Evolutionary conservation across 2,113 vertebrate species (phyloP).

Genomic region (Chloroceryle aenea): DNA sequence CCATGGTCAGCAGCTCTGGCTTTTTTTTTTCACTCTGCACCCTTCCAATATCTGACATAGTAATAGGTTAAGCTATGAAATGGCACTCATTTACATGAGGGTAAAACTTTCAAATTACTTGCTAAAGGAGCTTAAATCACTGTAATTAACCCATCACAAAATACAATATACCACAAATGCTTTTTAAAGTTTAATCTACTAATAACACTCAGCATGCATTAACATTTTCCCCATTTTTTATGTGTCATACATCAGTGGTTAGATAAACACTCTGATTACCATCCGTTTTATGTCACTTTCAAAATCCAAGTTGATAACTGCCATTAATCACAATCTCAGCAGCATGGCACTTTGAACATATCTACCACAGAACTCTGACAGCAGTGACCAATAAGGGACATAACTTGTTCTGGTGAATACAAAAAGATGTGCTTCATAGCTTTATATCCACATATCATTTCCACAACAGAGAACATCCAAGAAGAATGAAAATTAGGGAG

Average conservation of each 20-base stretch:
- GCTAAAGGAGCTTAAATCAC: background rate
- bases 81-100: background rate
- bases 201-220: slow-evolving; percentile 16
- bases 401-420: background rate
- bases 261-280: slow-evolving; percentile 56
- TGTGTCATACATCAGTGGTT: slow-evolving; percentile 3
- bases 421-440: background rate
- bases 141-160: slow-evolving; percentile 29
- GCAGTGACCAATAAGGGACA: background rate
- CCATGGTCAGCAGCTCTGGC: background rate
- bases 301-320: slow-evolving; percentile 10
- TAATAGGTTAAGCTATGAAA: background rate
- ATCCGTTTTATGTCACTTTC: slow-evolving; percentile 32
- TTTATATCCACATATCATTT: background rate
- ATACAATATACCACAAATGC: background rate
- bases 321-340: slow-evolving; percentile 54
- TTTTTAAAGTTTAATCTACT: slow-evolving; percentile 27
- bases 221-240: slow-evolving; percentile 19
- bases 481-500: background rate
- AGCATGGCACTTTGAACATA: background rate
- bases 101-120: background rate
- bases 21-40: background rate
- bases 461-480: background rate
- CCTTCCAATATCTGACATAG: background rate
- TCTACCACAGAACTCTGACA: background rate